Evolutionary conservation across 92 coral and sea anemone genomes (phyloP).

Genomic region (Porites lobata): DNA sequence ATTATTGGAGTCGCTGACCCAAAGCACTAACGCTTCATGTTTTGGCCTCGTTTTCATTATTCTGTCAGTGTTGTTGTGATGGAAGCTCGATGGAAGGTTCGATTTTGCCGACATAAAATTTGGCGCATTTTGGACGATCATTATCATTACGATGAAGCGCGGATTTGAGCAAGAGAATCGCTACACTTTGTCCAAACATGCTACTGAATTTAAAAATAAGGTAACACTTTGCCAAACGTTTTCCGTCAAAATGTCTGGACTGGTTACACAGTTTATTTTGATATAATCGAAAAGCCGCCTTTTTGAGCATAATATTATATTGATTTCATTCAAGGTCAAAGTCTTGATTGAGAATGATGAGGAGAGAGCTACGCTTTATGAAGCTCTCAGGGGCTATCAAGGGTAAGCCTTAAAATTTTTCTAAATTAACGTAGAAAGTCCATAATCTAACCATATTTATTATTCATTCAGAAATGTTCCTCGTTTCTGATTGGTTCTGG

Average conservation of each 20-base stretch:
- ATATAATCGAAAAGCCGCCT: not conserved
- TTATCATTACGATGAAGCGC: conserved; percentile 63
- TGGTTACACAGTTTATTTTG: not conserved
- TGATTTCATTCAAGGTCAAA: conserved; percentile 56
- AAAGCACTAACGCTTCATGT: not conserved
- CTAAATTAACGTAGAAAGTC: not conserved
- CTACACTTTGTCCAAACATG: conserved; percentile 80
- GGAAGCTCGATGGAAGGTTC: not conserved
- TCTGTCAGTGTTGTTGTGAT: not conserved
- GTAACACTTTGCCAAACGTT: conserved; percentile 24
- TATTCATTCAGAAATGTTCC: not conserved
- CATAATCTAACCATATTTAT: not conserved
- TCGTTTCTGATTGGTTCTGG: no score
- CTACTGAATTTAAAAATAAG: conserved; percentile 89
- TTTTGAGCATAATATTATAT: not conserved
- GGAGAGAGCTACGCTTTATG: conserved; percentile 73
- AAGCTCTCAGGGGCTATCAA: conserved; percentile 77
- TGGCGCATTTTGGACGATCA: not conserved
- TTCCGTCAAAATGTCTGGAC: not conserved
- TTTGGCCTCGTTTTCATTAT: not conserved
- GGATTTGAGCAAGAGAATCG: conserved; percentile 87
- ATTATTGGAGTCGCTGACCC: conserved; percentile 44
- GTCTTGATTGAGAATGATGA: conserved; percentile 85
- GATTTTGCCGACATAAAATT: not conserved
- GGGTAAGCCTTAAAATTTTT: conserved; percentile 38